Conservation (phyloP, 2,888 invertebrate genomes). For the Harpalus rufipes region DNA sequence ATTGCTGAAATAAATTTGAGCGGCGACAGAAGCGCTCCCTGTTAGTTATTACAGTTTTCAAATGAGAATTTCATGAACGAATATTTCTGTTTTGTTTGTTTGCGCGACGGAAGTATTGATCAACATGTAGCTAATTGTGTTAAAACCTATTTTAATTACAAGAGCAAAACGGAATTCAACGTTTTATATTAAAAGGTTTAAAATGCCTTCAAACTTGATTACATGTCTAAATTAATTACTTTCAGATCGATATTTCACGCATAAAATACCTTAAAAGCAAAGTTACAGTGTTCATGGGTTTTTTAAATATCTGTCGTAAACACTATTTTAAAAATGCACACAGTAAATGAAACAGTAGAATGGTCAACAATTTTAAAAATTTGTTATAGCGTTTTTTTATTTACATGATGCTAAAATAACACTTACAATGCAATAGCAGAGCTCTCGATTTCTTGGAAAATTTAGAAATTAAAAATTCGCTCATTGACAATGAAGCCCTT, state of each 20-base stretch:
- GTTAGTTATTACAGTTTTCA: conserved; percentile 10
- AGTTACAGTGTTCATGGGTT: too few relatives aligned
- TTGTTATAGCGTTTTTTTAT: too few relatives aligned
- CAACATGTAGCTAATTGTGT: conserved; percentile 9
- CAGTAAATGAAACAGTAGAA: too few relatives aligned
- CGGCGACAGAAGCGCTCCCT: not conserved
- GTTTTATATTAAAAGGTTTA: conserved; percentile 31
- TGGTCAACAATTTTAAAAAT: too few relatives aligned
- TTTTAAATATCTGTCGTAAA: too few relatives aligned
- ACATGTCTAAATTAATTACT: not conserved
- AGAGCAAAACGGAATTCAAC: conserved; percentile 17
- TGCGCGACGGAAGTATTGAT: conserved; percentile 6
- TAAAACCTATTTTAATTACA: conserved; percentile 34
- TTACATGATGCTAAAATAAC: too few relatives aligned
- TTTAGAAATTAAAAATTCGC: too few relatives aligned
- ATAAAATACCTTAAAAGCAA: not conserved
- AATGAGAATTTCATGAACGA: conserved; percentile 28
- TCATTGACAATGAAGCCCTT: too few relatives aligned
- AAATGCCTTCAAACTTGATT: conserved; percentile 16
- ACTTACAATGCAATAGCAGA: too few relatives aligned
- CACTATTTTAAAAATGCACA: too few relatives aligned
- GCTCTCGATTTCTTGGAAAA: too few relatives aligned
- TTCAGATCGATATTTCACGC: not conserved
- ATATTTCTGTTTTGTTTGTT: conserved; percentile 9
- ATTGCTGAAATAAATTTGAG: not conserved